These are phyloP conservation scores for Ceratina australensis DNA, from an alignment of 1,140 invertebrate species.

Conservation along the genomic window DNA sequence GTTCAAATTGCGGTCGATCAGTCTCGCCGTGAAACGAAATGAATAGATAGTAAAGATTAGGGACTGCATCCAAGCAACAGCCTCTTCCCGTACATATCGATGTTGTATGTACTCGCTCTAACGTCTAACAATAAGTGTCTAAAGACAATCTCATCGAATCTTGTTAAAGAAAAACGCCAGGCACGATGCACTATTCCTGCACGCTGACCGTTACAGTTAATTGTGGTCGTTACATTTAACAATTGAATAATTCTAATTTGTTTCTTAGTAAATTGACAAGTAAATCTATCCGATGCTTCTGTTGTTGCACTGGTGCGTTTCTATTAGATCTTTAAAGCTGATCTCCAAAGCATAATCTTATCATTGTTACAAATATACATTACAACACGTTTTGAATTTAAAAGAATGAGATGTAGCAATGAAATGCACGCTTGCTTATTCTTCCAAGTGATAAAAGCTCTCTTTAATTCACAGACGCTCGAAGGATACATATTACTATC, in stretches of 20 bases:
- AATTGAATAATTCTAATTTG: background rate
- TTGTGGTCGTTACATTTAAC: conserved; percentile 1
- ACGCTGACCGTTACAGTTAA: background rate
- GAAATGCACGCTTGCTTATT: no score
- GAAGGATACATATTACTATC: no score
- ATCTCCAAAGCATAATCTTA: no score
- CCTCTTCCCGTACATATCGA: conserved; percentile 70
- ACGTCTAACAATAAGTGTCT: conserved; percentile 51
- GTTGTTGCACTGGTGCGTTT: no score
- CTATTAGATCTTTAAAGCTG: no score
- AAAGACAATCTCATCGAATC: conserved; percentile 64
- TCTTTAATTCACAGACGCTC: no score
- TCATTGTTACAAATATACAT: no score
- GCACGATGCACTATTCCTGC: background rate
- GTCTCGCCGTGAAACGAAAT: background rate
- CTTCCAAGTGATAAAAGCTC: no score
- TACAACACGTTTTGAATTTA: no score
- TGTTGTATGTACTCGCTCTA: conserved; percentile 62
- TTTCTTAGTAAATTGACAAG: background rate
- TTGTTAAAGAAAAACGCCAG: conserved; percentile 30
- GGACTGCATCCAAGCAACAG: conserved; percentile 58
- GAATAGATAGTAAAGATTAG: conserved; percentile 32
- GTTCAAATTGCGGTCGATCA: background rate
- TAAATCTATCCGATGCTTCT: background rate
- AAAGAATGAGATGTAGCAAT: no score